Percentiles rank a stretch among this genome's conserved stretches.
These are phyloP conservation scores for Calidris pygmaea DNA, from an alignment of 2,113 vertebrate species.

Conservation along the genomic window DNA sequence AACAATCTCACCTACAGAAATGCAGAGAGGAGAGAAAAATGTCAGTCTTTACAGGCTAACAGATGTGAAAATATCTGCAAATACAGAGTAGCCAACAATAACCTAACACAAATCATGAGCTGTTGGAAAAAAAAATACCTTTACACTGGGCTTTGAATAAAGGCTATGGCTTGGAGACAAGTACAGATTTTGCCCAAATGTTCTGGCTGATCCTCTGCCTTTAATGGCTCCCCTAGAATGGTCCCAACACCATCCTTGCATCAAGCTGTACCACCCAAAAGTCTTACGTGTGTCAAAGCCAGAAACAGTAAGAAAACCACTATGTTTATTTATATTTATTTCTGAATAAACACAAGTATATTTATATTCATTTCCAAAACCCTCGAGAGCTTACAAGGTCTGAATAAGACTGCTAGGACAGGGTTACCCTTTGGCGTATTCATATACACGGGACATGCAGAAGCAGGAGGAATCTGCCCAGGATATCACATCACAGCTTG, in stretches of 20 bases:
- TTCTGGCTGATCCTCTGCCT: neutral
- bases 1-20: neutral
- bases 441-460: rapidly evolving
- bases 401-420: neutral
- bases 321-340: neutral
- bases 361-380: neutral
- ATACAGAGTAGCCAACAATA: constrained; percentile 31
- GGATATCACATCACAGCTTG: neutral
- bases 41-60: neutral
- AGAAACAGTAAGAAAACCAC: neutral
- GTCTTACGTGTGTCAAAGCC: neutral
- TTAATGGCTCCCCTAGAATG: neutral
- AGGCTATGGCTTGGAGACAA: neutral
- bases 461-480: neutral
- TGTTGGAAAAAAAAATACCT: constrained; percentile 41
- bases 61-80: constrained; percentile 37
- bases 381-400: neutral
- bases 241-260: neutral
- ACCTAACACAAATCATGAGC: constrained; percentile 25
- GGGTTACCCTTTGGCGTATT: neutral
- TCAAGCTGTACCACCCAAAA: neutral
- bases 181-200: neutral
- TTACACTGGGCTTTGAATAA: neutral
- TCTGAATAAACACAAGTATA: neutral
- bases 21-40: neutral